Evolutionary conservation across 2,888 invertebrate genomes (phyloP).

Genomic region (Hybos culiciformis): DNA sequence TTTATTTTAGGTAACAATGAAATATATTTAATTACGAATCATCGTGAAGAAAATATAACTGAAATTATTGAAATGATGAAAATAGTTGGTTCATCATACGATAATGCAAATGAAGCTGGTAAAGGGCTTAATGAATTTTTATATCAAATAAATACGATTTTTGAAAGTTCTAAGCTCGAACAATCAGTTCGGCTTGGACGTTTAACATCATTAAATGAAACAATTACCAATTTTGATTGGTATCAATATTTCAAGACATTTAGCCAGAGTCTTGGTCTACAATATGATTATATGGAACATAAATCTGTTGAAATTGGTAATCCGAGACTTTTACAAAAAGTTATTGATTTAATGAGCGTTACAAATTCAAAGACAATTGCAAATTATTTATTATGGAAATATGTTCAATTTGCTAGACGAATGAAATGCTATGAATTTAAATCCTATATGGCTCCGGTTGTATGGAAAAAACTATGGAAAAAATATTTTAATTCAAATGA

Average conservation of each 20-base stretch:
- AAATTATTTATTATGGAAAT: conserved; percentile 2
- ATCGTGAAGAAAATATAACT: neutral
- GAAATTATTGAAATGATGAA: neutral
- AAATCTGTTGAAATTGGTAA: neutral
- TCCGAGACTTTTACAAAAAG: neutral
- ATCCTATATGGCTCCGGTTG: neutral
- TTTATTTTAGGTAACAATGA: neutral
- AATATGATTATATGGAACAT: neutral
- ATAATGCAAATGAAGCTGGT: neutral
- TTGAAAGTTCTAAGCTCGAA: neutral
- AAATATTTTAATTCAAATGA: neutral
- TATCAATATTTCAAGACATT: neutral
- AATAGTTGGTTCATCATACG: neutral
- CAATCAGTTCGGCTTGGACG: neutral
- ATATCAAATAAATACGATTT: neutral
- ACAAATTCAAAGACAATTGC: neutral
- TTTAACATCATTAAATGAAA: conserved; percentile 1
- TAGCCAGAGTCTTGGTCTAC: neutral
- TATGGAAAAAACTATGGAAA: neutral
- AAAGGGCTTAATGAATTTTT: neutral
- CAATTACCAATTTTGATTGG: conserved; percentile 2
- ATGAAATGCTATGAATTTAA: neutral
- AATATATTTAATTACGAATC: neutral
- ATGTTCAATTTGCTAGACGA: neutral
- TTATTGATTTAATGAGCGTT: neutral